Evolutionary conservation across 2,888 invertebrate species (phyloP).

Genomic region (Sthenelais limicola): DNA sequence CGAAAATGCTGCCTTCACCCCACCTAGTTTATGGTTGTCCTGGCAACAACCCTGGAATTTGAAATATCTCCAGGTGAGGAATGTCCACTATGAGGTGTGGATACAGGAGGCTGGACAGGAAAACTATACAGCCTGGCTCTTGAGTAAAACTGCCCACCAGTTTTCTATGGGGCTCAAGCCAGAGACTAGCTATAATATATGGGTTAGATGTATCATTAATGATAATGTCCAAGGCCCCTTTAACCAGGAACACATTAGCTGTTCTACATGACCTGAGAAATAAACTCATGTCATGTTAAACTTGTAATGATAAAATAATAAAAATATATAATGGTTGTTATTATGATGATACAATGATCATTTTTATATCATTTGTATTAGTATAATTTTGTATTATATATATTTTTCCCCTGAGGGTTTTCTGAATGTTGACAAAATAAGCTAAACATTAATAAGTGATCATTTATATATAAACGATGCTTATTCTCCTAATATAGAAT

Average conservation of each 20-base stretch:
- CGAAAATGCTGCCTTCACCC: background rate
- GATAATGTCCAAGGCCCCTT: conserved; percentile 53
- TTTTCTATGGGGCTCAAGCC: conserved; percentile 45
- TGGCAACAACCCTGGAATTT: conserved; percentile 65
- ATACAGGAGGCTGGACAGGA: conserved; percentile 53
- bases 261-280: conserved; percentile 33
- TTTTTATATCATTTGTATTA: no score
- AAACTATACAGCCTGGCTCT: conserved; percentile 49
- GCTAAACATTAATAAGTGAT: no score
- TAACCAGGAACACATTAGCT: conserved; percentile 49
- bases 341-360: no score
- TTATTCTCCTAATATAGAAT: no score
- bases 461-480: no score
- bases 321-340: no score
- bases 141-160: conserved; percentile 40
- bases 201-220: conserved; percentile 57
- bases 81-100: conserved; percentile 59
- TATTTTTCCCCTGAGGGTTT: no score
- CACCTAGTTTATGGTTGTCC: conserved; percentile 47
- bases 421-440: no score
- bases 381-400: no score
- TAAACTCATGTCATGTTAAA: conserved; percentile 3
- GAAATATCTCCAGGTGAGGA: conserved; percentile 46
- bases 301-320: no score
- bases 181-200: conserved; percentile 54